Percentiles rank a stretch among this genome's conserved stretches.
phyloP scores from a whole-genome alignment of 2,888 invertebrate species.

The Tipula lateralis region DNA sequence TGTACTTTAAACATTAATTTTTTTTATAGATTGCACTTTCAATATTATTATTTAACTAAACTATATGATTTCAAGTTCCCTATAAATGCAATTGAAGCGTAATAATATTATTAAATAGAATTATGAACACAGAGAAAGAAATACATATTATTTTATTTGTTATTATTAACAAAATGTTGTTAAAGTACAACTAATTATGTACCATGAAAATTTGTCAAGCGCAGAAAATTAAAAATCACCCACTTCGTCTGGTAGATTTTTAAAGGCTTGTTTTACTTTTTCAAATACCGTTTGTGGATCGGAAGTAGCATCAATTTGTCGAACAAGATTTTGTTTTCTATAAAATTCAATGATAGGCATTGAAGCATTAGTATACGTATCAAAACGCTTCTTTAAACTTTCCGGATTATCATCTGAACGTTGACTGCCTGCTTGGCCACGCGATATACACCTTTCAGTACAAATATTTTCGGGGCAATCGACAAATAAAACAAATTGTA shows the following conservation, averaged over 20 bases:
- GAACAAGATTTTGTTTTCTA: constrained; percentile 63
- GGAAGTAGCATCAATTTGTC: constrained; percentile 67
- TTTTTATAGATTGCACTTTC: neutral
- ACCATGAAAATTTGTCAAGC: neutral
- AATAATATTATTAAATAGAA: neutral
- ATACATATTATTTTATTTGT: neutral
- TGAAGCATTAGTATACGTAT: constrained; percentile 79
- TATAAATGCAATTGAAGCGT: neutral
- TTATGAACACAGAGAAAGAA: constrained; percentile 19
- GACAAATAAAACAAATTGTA: constrained; percentile 87
- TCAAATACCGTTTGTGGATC: constrained; percentile 62
- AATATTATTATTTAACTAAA: neutral
- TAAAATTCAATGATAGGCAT: constrained; percentile 87
- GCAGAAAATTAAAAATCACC: neutral
- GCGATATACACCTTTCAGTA: constrained; percentile 74
- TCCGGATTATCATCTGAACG: constrained; percentile 92
- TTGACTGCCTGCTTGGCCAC: constrained; percentile 86
- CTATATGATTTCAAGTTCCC: neutral
- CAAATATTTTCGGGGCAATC: constrained; percentile 83
- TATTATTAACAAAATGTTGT: neutral
- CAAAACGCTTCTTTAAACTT: constrained; percentile 78
- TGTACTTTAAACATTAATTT: neutral
- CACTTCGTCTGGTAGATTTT: constrained; percentile 35
- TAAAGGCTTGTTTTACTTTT: constrained; percentile 54
- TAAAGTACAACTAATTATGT: neutral